Evolutionary conservation across 2,888 invertebrate genomes (phyloP), one percentile per base, ranked within the genome.

Genomic region (Philonicus albiceps): DNA sequence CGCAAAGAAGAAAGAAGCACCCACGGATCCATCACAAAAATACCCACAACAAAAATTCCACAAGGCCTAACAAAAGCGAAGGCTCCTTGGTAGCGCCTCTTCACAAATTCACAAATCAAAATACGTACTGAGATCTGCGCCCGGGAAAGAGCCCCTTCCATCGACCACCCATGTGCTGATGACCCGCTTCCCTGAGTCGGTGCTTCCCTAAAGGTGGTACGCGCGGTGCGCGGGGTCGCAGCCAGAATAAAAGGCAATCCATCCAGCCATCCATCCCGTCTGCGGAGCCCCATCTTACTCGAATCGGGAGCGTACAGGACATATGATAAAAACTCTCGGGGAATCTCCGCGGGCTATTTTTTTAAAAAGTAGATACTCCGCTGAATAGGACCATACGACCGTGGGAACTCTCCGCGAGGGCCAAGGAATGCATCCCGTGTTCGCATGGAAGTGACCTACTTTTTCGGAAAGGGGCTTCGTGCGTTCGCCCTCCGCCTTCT

Each of bases 191-290:
- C 37, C 40, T 22, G 27, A 30, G 43, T 27, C 27, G 73, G 84
- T 84, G 84, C 84, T 84, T 73, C 73, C 84, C 84, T 84, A 73
- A 84, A 19, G 73, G 73, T 84, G 84, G 84, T 84, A 84, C 84
- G 84, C 43, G 43, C n/a, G 37, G 2, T 3, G 84, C 73, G 30
- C 31, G 37, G 7, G 11, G 64, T 83, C 64, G 19, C 64, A 64
- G 11, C 37, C 34, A 40, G 13, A 80, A 55, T 34, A 81, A 31
- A 64, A n/a, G 13, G 55, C 64, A 83, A 30, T 37, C 16, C 3
- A 55, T 53, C 49, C 49, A 31, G 5, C 2, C 31, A 30, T 30
- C 40, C 80, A 64, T 81, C 81, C 31, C 31, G 55, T 31, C 27
- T 55, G 19, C n/a, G 19, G 16, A 53, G 53, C 31, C 49, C 13